Percentiles rank a stretch among this genome's conserved stretches.
These are phyloP conservation scores for Ametastegia equiseti DNA, from an alignment of 2,888 invertebrate genomes.

Conservation along the genomic window DNA sequence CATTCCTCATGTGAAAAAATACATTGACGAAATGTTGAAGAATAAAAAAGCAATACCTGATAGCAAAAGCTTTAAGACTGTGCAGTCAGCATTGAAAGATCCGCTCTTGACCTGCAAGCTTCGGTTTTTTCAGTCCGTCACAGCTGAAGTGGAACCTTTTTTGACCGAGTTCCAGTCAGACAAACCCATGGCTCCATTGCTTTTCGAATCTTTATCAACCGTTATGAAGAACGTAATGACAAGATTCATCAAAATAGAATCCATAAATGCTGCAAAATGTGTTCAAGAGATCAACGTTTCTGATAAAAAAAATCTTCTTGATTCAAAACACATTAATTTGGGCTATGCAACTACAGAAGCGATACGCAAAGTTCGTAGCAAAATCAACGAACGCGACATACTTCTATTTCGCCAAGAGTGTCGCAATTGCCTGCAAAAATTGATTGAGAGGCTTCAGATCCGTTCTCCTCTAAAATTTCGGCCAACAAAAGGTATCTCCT, in stretches of 20 bases:
- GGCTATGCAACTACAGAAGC: constrained; percentile 50
- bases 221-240: constrained; percentile 46
- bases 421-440: constrained; percentile 6
- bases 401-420: constrained; percentile 6
- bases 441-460: constrained; percentile 1
- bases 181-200: constrained; percentile 54
- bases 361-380: constrained; percentile 47
- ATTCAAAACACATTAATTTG: constrained; percentile 47
- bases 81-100: constrained; percentile 49
- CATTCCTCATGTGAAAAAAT: constrained; percentile 7
- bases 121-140: constrained; percentile 54
- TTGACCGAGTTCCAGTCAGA: constrained; percentile 54
- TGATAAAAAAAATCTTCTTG: constrained; percentile 48
- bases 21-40: background rate
- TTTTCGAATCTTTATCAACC: constrained; percentile 47
- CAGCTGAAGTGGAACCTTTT: constrained; percentile 54
- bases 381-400: background rate
- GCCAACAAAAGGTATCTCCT: background rate
- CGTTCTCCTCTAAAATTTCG: background rate
- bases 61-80: constrained; percentile 12
- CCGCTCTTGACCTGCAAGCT: constrained; percentile 52
- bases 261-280: constrained; percentile 41
- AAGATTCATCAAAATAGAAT: constrained; percentile 50
- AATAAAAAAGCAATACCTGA: constrained; percentile 14
- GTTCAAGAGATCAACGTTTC: constrained; percentile 44